phyloP scores from a whole-genome alignment of 2,888 invertebrate species.

The Dolichomitus sp. region DNA sequence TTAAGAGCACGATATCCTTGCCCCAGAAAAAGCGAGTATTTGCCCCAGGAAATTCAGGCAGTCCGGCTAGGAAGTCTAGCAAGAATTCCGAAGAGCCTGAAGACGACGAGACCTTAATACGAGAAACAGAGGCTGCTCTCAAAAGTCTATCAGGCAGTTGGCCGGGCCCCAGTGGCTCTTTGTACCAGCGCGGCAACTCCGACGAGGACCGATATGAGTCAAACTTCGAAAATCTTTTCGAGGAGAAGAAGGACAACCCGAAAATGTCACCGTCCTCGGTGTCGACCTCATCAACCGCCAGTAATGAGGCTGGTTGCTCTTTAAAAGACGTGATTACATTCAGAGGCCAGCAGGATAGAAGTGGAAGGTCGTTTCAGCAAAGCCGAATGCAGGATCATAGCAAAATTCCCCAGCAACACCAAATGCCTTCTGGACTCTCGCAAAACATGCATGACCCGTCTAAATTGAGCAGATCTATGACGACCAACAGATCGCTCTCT shows the following conservation, averaged over 20 bases:
- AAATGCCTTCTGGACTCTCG: constrained; percentile 85
- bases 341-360: constrained; percentile 84
- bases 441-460: constrained; percentile 66
- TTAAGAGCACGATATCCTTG: constrained; percentile 84
- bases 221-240: constrained; percentile 94
- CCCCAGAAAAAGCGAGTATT: constrained; percentile 89
- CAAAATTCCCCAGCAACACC: constrained; percentile 75
- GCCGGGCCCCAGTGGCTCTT: constrained; percentile 90
- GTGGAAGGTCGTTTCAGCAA: constrained; percentile 74
- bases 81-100: constrained; percentile 87
- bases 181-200: constrained; percentile 89
- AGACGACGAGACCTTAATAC: constrained; percentile 94
- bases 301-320: constrained; percentile 89
- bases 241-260: constrained; percentile 91
- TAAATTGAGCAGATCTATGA: constrained; percentile 71
- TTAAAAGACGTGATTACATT: constrained; percentile 90
- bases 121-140: constrained; percentile 95
- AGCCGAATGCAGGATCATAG: constrained; percentile 74
- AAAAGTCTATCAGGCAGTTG: constrained; percentile 96
- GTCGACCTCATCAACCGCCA: constrained; percentile 88
- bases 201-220: constrained; percentile 91
- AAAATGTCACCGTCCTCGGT: constrained; percentile 90
- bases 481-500: constrained; percentile 71
- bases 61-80: constrained; percentile 85
- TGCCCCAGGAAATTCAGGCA: constrained; percentile 85